These are phyloP conservation scores for Hesperophylax magnus DNA, from an alignment of 1,140 invertebrate species.

Conservation along the genomic window DNA sequence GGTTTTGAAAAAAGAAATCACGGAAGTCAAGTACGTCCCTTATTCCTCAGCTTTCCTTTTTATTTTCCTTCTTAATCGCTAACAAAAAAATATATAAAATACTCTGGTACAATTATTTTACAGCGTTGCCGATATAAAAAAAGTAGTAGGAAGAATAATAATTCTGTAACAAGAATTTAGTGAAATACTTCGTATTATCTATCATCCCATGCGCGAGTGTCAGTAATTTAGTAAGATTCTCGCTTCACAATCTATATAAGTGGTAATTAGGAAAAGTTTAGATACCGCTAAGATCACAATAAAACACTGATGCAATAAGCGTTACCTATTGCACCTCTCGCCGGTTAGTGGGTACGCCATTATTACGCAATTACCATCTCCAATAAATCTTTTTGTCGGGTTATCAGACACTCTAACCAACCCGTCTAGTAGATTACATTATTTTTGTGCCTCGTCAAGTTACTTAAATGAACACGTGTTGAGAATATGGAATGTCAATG, in stretches of 20 bases:
- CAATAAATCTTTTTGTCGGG: slow-evolving; percentile 23
- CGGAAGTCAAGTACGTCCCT: too few species aligned
- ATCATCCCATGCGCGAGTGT: neutral
- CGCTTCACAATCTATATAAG: neutral
- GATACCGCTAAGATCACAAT: slow-evolving; percentile 24
- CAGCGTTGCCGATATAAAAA: too few species aligned
- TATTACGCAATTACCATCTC: slow-evolving; percentile 17
- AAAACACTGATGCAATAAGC: slow-evolving; percentile 26
- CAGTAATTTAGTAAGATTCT: neutral
- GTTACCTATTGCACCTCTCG: slow-evolving; percentile 14
- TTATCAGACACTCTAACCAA: slow-evolving; percentile 13
- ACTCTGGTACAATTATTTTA: too few species aligned
- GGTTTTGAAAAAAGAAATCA: too few species aligned
- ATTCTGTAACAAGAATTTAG: neutral
- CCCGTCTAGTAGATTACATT: slow-evolving; percentile 1
- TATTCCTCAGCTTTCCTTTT: too few species aligned
- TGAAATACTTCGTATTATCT: too few species aligned
- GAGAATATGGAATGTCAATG: too few species aligned
- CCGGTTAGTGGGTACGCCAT: slow-evolving; percentile 1
- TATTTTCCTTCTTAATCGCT: too few species aligned
- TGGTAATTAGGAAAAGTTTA: slow-evolving; percentile 24
- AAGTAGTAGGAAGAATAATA: neutral
- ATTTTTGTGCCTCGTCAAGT: neutral
- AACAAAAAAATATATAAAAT: too few species aligned
- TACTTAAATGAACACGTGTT: too few species aligned